Evolutionary conservation across 1,140 invertebrate species (phyloP), one percentile per base, ranked within the genome.

Genomic region (Ericerus pela): DNA sequence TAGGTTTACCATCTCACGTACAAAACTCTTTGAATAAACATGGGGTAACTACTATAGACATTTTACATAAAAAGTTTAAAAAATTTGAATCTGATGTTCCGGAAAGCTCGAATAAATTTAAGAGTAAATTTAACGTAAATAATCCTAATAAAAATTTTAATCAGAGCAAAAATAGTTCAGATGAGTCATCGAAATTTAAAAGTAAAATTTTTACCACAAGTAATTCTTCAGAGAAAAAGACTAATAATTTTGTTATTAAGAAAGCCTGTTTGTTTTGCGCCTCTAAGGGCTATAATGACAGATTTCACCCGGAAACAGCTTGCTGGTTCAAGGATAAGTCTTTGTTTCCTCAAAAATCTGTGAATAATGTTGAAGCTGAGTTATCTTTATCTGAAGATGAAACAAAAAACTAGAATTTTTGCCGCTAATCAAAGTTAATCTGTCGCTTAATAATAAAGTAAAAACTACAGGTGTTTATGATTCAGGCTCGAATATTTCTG

Each of bases 1-100:
- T n/a, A n/a, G n/a, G n/a, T n/a, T n/a, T n/a, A n/a, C n/a, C n/a
- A n/a, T n/a, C n/a, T n/a, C n/a, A n/a, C n/a, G n/a, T n/a, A n/a
- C n/a, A n/a, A n/a, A n/a, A n/a, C n/a, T n/a, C n/a, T n/a, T n/a
- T n/a, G n/a, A n/a, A n/a, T n/a, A n/a, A n/a, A n/a, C n/a, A n/a
- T n/a, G n/a, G n/a, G n/a, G n/a, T n/a, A n/a, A n/a, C n/a, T n/a
- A n/a, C n/a, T n/a, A n/a, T n/a, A n/a, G n/a, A n/a, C n/a, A n/a
- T n/a, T n/a, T n/a, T n/a, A n/a, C n/a, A n/a, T n/a, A n/a, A n/a
- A n/a, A n/a, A n/a, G n/a, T n/a, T n/a, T n/a, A n/a, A n/a, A n/a
- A n/a, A 63, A 5, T 61, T 68, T 41, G 37, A 68, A 55, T 64
- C 65, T 61, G 67, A 69, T 67, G 66, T 63, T 3, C 56, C 62